These are phyloP conservation scores for Corydoras maculifer DNA, from an alignment of 2,113 vertebrate genomes.

Conservation along the genomic window DNA sequence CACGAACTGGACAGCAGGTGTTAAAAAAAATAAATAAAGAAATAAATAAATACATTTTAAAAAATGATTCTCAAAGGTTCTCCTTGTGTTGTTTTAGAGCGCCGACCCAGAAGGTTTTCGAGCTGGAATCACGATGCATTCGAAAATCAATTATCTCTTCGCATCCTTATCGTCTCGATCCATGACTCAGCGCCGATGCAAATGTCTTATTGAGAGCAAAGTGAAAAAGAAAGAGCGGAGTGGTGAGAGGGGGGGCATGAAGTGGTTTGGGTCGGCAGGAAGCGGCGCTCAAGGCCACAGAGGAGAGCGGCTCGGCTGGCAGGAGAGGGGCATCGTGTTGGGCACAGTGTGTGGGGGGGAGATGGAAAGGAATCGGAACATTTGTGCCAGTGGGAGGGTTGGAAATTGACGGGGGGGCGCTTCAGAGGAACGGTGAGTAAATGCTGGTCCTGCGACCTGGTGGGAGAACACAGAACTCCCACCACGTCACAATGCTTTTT, in stretches of 20 bases:
- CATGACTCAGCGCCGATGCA: conserved; percentile 2
- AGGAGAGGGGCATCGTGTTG: background rate
- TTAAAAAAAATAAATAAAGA: too few species aligned
- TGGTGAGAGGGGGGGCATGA: background rate
- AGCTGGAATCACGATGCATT: background rate
- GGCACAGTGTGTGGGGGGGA: background rate
- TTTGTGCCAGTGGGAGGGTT: background rate
- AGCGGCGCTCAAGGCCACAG: background rate
- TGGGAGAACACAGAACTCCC: background rate
- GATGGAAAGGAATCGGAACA: background rate
- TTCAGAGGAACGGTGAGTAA: background rate
- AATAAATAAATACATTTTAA: too few species aligned
- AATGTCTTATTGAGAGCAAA: background rate
- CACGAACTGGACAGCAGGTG: too few species aligned
- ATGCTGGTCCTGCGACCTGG: background rate
- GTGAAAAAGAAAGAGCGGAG: background rate
- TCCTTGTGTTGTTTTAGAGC: background rate
- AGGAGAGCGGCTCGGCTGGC: background rate
- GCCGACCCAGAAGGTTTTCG: background rate
- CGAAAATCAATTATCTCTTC: background rate
- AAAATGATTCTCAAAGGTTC: too few species aligned
- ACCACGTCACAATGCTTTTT: background rate
- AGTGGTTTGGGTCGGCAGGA: background rate
- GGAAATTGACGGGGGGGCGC: background rate
- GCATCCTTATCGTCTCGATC: background rate